Evolutionary conservation across 2,888 invertebrate genomes (phyloP).

Genomic region (Stenoptilia bipunctidactyla): DNA sequence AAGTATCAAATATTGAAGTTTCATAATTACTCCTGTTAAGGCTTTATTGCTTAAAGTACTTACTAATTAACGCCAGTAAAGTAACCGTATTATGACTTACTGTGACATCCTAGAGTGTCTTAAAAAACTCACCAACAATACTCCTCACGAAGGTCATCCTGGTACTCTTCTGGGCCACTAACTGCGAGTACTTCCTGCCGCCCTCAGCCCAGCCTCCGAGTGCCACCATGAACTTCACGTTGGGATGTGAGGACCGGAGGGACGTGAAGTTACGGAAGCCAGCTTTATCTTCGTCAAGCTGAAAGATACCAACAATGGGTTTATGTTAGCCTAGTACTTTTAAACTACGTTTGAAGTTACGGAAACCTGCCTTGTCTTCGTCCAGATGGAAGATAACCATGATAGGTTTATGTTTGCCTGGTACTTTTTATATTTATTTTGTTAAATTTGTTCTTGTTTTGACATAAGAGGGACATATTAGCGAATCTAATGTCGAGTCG

Average conservation of each 20-base stretch:
- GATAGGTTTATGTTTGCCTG: background rate
- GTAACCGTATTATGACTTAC: too few relatives aligned
- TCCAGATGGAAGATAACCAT: slow-evolving; percentile 71
- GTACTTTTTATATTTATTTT: too few relatives aligned
- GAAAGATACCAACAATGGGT: slow-evolving; percentile 12
- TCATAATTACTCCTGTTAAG: too few relatives aligned
- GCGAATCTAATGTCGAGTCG: too few relatives aligned
- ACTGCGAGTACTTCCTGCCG: slow-evolving; percentile 86
- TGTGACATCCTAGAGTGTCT: too few relatives aligned
- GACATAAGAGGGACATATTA: too few relatives aligned
- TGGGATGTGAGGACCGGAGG: slow-evolving; percentile 77
- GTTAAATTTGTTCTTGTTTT: too few relatives aligned
- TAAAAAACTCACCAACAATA: slow-evolving; percentile 75
- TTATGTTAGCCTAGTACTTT: background rate
- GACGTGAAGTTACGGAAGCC: slow-evolving; percentile 86
- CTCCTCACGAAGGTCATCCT: slow-evolving; percentile 81
- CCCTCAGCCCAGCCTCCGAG: slow-evolving; percentile 95
- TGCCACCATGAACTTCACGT: slow-evolving; percentile 82
- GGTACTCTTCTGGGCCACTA: slow-evolving; percentile 79
- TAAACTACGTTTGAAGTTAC: too few relatives aligned
- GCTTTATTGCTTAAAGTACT: too few relatives aligned
- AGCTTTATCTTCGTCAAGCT: slow-evolving; percentile 79
- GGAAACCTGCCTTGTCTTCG: slow-evolving; percentile 80
- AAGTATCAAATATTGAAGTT: too few relatives aligned
- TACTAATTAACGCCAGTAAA: too few relatives aligned